Base-by-base conservation (phyloP, 2,797 vertebrate genomes). In the Eupleurogrammus muticus region DNA sequence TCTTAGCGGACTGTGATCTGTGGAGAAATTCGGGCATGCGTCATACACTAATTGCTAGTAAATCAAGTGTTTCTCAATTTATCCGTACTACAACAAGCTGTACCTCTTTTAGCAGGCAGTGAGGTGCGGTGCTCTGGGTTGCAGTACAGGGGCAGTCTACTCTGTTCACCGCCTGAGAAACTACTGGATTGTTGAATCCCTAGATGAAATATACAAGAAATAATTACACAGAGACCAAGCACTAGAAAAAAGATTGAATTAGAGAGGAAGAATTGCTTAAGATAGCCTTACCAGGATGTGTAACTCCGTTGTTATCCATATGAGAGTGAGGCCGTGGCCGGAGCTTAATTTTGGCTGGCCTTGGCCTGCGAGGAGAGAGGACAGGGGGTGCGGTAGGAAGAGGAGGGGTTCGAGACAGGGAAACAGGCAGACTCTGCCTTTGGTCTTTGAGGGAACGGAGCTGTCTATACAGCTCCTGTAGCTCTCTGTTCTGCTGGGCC, bases 401-500 rank as follows among this genome's bases (percentile, higher is more conserved):
- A 20, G 93, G 82, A 48, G 91, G 88, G 1, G 91, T 91, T 50
- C 92, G 79, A 68, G 89, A 90, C 64, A 91, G 66, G 24, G 79
- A 88, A 50, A 84, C 83, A 10, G 94, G 89, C 59, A 95, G 86
- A 66, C 95, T 93, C 35, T 92, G 90, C 81, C 93, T 93, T 89
- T 86, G 92, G 70, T 96, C 96, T 91, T 95, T 96, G 36, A 95
- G 78, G 69, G 93, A 92, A 13, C 92, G 95, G 20, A 98, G 95
- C 44, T 97, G 95, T 68, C 82, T 87, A 89, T 96, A 97, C 56
- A 98, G 92, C 14, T 96, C 96, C 86, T 96, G 95, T 13, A 97
- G 92, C 86, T 98, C 97, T 80, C 87, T 86, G 89, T 96, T 96
- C 89, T 98, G 97, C 81, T 96, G 95, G 12, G 96, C 93, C 81